phyloP scores from a whole-genome alignment of 23 tunicate species.

The Halocynthia roretzi region DNA sequence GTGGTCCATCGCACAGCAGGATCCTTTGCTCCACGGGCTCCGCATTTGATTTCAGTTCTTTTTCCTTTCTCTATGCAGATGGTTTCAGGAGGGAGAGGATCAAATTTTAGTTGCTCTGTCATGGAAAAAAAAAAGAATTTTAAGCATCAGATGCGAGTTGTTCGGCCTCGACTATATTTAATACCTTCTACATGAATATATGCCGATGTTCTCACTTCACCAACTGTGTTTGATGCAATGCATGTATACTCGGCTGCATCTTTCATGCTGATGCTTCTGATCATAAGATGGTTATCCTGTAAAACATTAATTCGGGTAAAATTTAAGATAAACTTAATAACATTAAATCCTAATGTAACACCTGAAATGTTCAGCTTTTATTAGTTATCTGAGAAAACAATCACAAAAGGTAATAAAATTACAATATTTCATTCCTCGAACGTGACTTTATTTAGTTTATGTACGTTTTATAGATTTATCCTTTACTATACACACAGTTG shows the following conservation, averaged over 20 bases:
- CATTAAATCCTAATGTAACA: no score
- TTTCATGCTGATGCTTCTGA: background rate
- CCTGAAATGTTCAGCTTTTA: no score
- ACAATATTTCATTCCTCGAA: no score
- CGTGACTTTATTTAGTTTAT: no score
- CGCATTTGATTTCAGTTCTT: constrained; percentile 8
- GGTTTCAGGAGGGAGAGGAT: constrained; percentile 9
- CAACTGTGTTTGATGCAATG: constrained; percentile 1
- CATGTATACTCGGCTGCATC: constrained; percentile 17
- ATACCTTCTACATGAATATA: constrained; percentile 18
- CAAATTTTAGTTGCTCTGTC: constrained; percentile 33
- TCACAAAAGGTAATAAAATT: no score
- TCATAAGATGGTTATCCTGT: background rate
- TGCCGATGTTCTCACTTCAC: constrained; percentile 9
- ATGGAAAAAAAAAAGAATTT: background rate
- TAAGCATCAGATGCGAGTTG: constrained; percentile 1
- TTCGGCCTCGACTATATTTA: background rate
- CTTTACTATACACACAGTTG: no score
- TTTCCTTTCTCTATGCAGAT: constrained; percentile 24
- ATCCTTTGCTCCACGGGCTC: constrained; percentile 23
- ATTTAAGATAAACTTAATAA: no score
- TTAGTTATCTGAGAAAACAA: no score
- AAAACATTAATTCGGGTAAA: background rate
- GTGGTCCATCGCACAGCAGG: constrained; percentile 2
- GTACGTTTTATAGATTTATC: no score